Evolutionary conservation across 2,888 invertebrate genomes (phyloP), one percentile per base, ranked within the genome.

Genomic region (Odontomyia ornata): DNA sequence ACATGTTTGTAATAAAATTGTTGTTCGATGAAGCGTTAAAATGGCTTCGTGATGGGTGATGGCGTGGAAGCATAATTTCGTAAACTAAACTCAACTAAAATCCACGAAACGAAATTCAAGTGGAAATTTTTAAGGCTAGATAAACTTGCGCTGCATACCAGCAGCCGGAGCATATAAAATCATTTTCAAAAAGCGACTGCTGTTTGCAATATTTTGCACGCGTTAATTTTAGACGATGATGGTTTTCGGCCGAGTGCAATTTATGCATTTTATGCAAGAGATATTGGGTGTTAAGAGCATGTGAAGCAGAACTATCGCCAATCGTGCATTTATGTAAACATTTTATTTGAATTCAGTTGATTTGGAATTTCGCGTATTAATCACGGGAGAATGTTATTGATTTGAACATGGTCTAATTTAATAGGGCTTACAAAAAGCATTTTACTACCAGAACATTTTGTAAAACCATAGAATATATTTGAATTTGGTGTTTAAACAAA

Each of bases 1-100:
- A 46, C 23, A 73, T 73, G 73, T 57, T 73, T 57, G 73, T 27
- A 73, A 73, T 73, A 60, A 73, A 73, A 73, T 57, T 36, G 30
- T 23, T 57, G 28, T 18, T 57, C 57, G n/a, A 36, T 73, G 27
- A 73, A 27, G 73, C 57, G 36, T 57, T 71, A 21, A 46, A 11
- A 7, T 25, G 7, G 60, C 52, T 5, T 13, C 52, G 52, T n/a
- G 18, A 52, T 18, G 18, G 15, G 15, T 18, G 52, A 52, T n/a
- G 15, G n/a, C n/a, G 46, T 9, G 23, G 25, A 9, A 47, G 23
- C 69, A 46, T 69, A 47, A 47, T 25, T 46, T 25, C 11, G 25
- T 67, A 23, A 43, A 67, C 46, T 23, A 69, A 69, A 69, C 25
- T 9, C 21, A 60, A 25, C 23, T 9, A 36, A 9, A 36, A 36